Conservation (phyloP, 2,797 vertebrate genomes). For the Anguilla obscura region DNA sequence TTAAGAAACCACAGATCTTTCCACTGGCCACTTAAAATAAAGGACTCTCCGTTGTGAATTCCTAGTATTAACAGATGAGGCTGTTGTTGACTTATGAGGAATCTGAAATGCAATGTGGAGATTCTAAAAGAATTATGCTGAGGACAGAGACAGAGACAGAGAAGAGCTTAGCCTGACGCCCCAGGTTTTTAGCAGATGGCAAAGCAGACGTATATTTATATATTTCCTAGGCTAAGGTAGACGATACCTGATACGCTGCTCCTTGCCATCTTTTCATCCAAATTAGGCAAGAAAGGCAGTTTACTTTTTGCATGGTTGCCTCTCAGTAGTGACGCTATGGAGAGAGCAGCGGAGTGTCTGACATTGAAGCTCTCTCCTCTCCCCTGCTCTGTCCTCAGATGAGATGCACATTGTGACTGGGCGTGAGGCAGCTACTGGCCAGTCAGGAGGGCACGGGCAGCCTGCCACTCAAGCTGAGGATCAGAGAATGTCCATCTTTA, state of each 20-base stretch:
- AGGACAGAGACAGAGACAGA: background rate
- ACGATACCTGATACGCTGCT: slow-evolving; percentile 2
- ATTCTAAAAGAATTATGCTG: slow-evolving; percentile 6
- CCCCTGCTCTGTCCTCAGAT: slow-evolving; percentile 38
- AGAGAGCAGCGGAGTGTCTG: slow-evolving; percentile 38
- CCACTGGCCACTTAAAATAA: background rate
- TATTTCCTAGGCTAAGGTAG: slow-evolving; percentile 25
- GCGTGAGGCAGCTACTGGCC: slow-evolving; percentile 33
- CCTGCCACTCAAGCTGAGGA: slow-evolving; percentile 44
- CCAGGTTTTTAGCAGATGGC: background rate
- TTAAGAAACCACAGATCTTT: background rate
- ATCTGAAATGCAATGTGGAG: background rate
- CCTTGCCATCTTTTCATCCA: slow-evolving; percentile 41
- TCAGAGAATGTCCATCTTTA: slow-evolving; percentile 54
- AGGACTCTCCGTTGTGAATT: slow-evolving; percentile 1
- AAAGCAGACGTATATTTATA: slow-evolving; percentile 36
- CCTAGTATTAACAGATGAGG: background rate
- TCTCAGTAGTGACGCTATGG: slow-evolving; percentile 52
- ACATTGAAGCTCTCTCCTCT: slow-evolving; percentile 56
- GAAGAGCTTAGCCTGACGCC: background rate
- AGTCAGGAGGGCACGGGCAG: slow-evolving; percentile 28
- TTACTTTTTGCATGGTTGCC: slow-evolving; percentile 43
- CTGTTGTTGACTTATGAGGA: slow-evolving; percentile 34
- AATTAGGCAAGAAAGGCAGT: slow-evolving; percentile 54
- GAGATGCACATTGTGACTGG: slow-evolving; percentile 47